A percentile compares a stretch with the other conserved stretches of the same genome.
Conservation (phyloP, 2,113 vertebrate species). For the Corythornis vintsioides region DNA sequence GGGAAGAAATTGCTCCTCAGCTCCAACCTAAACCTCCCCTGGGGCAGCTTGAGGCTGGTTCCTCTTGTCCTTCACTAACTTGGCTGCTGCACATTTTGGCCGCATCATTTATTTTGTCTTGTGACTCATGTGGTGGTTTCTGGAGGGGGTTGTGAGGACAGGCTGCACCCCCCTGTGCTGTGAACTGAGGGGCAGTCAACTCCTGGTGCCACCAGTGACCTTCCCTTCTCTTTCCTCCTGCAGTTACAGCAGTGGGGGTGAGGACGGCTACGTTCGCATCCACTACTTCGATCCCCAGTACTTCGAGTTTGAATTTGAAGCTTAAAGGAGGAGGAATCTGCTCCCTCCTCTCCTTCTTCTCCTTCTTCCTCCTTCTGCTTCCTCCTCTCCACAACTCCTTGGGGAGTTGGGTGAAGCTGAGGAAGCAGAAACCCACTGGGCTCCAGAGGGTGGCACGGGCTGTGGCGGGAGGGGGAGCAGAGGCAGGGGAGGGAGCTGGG, state of each 20-base stretch:
- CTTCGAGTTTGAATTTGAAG: conserved; percentile 98
- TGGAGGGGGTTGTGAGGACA: not conserved
- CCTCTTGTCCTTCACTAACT: not conserved
- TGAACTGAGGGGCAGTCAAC: not conserved
- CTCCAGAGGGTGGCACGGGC: not conserved
- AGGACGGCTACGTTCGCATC: conserved; percentile 95
- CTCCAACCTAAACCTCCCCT: not conserved
- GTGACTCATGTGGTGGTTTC: not conserved
- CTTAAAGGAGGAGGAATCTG: conserved; percentile 59
- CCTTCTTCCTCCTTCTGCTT: not conserved
- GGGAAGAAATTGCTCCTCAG: not conserved
- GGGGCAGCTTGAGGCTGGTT: not conserved
- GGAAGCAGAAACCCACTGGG: not conserved
- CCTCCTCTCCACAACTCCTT: not conserved
- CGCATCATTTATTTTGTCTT: fast-evolving
- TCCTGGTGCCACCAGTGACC: not conserved
- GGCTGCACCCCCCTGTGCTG: fast-evolving
- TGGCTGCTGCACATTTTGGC: fast-evolving
- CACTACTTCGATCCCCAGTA: conserved; percentile 97
- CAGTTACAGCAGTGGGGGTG: conserved; percentile 97
- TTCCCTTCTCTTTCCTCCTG: not conserved
- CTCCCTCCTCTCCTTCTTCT: not conserved
- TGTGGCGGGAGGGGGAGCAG: not conserved
- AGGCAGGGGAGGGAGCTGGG: not conserved
- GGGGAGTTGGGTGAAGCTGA: not conserved